Conservation (phyloP, 2,888 invertebrate species). For the Harpagoxenus sublaevis region DNA sequence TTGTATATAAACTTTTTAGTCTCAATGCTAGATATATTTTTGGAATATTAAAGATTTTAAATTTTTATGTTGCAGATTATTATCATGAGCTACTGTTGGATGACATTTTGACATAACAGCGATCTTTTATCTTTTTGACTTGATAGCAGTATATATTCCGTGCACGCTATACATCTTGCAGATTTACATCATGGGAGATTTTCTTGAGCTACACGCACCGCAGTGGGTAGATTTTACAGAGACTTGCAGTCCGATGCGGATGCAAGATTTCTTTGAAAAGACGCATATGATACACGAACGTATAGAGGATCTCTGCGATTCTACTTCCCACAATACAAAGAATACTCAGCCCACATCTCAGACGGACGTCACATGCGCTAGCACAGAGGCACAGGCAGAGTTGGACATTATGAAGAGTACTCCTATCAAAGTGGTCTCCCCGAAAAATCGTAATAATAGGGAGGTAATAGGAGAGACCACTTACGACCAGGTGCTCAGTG, state of each 20-base stretch:
- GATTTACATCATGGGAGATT: conserved; percentile 68
- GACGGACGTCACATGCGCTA: background rate
- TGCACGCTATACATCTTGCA: background rate
- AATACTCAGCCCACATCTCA: background rate
- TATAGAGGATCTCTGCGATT: background rate
- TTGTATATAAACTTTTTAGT: background rate
- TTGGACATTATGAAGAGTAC: conserved; percentile 67
- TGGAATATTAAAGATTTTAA: background rate
- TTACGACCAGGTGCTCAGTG: conserved; percentile 72
- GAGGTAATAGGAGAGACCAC: conserved; percentile 54
- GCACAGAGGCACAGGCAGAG: conserved; percentile 59
- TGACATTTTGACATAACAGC: background rate
- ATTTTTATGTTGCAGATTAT: conserved; percentile 34
- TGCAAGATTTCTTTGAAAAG: conserved; percentile 75
- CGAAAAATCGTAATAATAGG: conserved; percentile 64
- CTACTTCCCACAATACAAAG: background rate
- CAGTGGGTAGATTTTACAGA: conserved; percentile 80
- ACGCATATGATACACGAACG: conserved; percentile 61
- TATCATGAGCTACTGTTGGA: background rate
- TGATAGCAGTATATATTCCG: background rate
- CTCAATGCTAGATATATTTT: background rate
- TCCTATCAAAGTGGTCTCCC: conserved; percentile 70
- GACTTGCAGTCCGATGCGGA: conserved; percentile 71
- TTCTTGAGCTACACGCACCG: conserved; percentile 72
- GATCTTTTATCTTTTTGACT: background rate